Base-by-base conservation (phyloP, 2,888 invertebrate genomes). In the Aricia artaxerxes region DNA sequence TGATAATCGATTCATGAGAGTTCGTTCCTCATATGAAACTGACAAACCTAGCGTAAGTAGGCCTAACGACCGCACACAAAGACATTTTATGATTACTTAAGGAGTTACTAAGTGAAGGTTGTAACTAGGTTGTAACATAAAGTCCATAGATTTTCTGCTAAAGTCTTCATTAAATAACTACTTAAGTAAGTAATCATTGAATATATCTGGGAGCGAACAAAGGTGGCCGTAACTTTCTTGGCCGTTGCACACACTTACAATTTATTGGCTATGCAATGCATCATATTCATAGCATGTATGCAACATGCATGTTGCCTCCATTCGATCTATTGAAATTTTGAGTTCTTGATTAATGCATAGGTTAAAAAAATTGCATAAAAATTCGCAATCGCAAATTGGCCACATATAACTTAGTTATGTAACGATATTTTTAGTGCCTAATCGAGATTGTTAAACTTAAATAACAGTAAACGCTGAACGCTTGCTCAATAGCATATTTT, bases 321-420 rank as follows among this genome's bases (percentile, higher is more conserved):
- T 64, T 11, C 35, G 9, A 2, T n/a, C 5, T 60, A 60, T 2
- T 64, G 61, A 9, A 24, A 64, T 64, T 7, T 64, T 64, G 24
- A 64, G 61, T 9, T 64, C 9, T 64, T 64, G 2, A 60, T 5
- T 60, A n/a, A 60, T n/a, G n/a, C 11, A 64, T 11, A 69, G 35
- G 13, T 69, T 35, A 1, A 4, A 31, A 64, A 57, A 69, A 69
- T 69, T 69, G 69, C 69, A 69, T 69, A 69, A 69, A 69, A 69
- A 38, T 69, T 69, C 31, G 69, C 31, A 69, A 69, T 69, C 35
- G 69, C 69, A 69, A 69, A 69, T 69, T 38, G 35, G 35, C 69
- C 38, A 69, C 69, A 69, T 16, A 69, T 38, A 35, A 69, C 69
- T 35, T 13, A 38, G 35, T 69, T 69, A 69, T 69, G 69, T 38